Base-by-base conservation (phyloP, 2,113 vertebrate species). In the Cynopterus brachyotis region DNA sequence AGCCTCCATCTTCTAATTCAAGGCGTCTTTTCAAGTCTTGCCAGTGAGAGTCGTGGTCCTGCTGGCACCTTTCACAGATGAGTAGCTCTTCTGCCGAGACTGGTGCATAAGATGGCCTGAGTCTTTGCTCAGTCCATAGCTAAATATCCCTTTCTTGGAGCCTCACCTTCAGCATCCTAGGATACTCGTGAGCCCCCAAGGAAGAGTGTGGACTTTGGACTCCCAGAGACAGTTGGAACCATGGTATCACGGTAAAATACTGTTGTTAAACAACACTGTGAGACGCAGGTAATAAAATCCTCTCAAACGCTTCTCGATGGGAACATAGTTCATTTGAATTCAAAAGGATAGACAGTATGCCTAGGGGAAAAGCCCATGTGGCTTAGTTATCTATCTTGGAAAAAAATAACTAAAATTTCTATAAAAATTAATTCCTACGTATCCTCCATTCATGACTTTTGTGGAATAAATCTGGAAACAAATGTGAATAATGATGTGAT, bases 401-500 rank as follows among this genome's bases (percentile, higher is more conserved):
- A 30, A 15, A 75, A 84, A 79, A 72, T 78, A 35, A 79, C 79
- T 70, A 84, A 47, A 78, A 62, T 60, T 84, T 72, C 28, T 64
- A 55, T 42, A 32, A 75, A 82, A 84, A 47, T 50, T 72, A 84
- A 72, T 79, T 79, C 57, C 55, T 85, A 57, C 79, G 72, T 79
- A 42, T 30, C 57, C 6, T 47, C 55, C 24, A 47, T 12, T 70
- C 30, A 62, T 37, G 5, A 60, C 20, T 78, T 78, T 89, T 79
- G 55, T 37, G 45, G 60, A 62, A 45, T 40, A 72, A 84, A 84
- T 17, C 70, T 79, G 35, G 37, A 26, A 26, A 72, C 35, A 89
- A 66, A 75, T 62, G 12, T 60, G 22, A 89, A 24, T 53, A 67
- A 89, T 69, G 28, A 53, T 22, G 15, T 88, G 59, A 53, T 83